phyloP scores from a whole-genome alignment of 2,888 invertebrate species.

The Caenorhabditis drosophilae region DNA sequence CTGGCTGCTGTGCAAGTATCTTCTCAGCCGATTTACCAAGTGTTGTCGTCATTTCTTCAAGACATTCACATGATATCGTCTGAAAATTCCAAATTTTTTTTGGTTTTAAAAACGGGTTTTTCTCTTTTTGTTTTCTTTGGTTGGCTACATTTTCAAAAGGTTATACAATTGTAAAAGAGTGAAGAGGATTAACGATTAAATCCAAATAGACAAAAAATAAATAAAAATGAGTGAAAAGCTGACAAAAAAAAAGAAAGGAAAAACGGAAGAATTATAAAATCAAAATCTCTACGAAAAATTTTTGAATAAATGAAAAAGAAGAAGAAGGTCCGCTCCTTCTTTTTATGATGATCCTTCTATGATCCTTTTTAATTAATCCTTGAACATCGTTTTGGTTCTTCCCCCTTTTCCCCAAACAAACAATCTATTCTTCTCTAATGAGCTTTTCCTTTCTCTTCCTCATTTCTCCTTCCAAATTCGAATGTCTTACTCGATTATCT shows the following conservation, averaged over 20 bases:
- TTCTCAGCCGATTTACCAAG: constrained; percentile 32
- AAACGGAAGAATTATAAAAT: neutral
- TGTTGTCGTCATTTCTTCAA: constrained; percentile 47
- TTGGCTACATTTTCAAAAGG: too few relatives aligned
- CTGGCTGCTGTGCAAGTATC: constrained; percentile 31
- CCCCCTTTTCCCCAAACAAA: constrained; percentile 18
- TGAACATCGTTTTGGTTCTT: too few relatives aligned
- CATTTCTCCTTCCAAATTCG: neutral
- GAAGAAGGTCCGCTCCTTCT: too few relatives aligned
- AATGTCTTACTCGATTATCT: too few relatives aligned
- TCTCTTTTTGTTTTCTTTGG: neutral
- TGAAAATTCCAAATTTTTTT: constrained; percentile 21
- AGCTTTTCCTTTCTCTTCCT: constrained; percentile 20
- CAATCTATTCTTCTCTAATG: constrained; percentile 36
- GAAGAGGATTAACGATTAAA: too few relatives aligned
- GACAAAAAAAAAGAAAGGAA: neutral
- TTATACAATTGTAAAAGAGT: neutral
- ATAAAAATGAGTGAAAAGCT: neutral
- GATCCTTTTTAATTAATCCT: too few relatives aligned
- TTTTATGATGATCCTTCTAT: too few relatives aligned
- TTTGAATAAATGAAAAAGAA: neutral
- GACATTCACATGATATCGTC: constrained; percentile 50
- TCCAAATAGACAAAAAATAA: too few relatives aligned
- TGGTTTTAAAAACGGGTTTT: neutral
- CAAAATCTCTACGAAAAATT: neutral